Evolutionary conservation across 1,140 invertebrate genomes (phyloP), one percentile per base, ranked within the genome.

Genomic region (Caligus rogercresseyi): DNA sequence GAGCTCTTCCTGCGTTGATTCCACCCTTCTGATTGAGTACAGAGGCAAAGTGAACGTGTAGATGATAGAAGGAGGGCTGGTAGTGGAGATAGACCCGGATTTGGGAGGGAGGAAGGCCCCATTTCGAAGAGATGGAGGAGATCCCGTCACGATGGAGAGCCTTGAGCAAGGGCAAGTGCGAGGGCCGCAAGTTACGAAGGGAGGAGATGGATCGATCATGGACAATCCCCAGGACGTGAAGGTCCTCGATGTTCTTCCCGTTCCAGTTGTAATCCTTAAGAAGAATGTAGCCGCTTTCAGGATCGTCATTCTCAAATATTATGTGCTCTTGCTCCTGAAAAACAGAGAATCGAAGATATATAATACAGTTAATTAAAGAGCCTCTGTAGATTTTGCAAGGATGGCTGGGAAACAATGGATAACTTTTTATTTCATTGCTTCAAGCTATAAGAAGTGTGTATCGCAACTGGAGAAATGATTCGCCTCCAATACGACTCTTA

Each of bases 251-350:
- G 53, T 81, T 79, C 54, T 81, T 74, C 20, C 85, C 83, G 74
- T 93, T 85, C 92, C 93, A 97, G 74, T 97, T 97, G 54, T 95
- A 76, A 75, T 97, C 93, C 0, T 89, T 89, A 1, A 93, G 64
- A 1, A 97, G 71, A 20, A 95, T 77, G 74, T 97, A 98, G 0
- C 93, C 93, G 58, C 71, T 80, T 53, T 82, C 77, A 25, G 81
- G 75, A 74, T 92, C 83, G 11, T 75, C 67, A 74, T 95, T 89
- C 72, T 95, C 85, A 70, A 78, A 85, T 3, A 95, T 76, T 54
- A 98, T 84, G 67, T 85, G 79, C 23, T 96, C 92, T 2, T 16
- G 75, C 74, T 78, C 98, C 93, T 62, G 31, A n/a, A 43, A 43
- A 11, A 43, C 7, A 43, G 7, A 43, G 31, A 43, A 11, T 11